Conservation (phyloP, 2,888 invertebrate genomes). For the Eugnorisma glareosa region DNA sequence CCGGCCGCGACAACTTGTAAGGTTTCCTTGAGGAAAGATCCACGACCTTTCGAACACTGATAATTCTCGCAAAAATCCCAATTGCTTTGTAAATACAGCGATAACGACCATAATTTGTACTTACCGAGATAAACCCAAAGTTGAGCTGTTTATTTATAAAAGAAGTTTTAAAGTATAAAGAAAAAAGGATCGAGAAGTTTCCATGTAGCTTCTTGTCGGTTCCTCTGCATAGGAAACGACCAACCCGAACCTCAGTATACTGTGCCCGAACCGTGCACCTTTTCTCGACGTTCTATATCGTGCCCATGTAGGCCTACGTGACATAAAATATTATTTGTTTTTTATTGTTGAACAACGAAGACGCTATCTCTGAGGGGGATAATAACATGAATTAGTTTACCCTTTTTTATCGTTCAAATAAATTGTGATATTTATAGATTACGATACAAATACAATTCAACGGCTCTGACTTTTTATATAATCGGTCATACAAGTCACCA, state of each 20-base stretch:
- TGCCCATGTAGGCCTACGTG: too few species aligned
- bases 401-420: background rate
- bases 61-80: conserved; percentile 15
- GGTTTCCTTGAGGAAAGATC: conserved; percentile 34
- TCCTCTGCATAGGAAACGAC: background rate
- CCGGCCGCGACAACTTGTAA: conserved; percentile 5
- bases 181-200: background rate
- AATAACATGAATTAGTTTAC: background rate
- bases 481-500: background rate
- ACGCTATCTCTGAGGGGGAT: background rate
- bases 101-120: background rate
- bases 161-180: background rate
- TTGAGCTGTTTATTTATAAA: conserved; percentile 4
- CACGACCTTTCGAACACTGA: conserved; percentile 4
- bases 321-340: too few species aligned
- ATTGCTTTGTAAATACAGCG: conserved; percentile 20
- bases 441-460: background rate
- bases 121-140: conserved; percentile 6
- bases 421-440: background rate
- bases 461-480: too few species aligned
- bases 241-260: background rate
- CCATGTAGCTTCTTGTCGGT: background rate
- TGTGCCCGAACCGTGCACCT: background rate
- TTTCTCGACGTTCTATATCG: background rate
- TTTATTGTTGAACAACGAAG: background rate